A percentile compares a stretch with the other conserved stretches of the same genome.
These are phyloP conservation scores for Indri indri DNA, from an alignment of 2,113 vertebrate genomes.

Conservation along the genomic window DNA sequence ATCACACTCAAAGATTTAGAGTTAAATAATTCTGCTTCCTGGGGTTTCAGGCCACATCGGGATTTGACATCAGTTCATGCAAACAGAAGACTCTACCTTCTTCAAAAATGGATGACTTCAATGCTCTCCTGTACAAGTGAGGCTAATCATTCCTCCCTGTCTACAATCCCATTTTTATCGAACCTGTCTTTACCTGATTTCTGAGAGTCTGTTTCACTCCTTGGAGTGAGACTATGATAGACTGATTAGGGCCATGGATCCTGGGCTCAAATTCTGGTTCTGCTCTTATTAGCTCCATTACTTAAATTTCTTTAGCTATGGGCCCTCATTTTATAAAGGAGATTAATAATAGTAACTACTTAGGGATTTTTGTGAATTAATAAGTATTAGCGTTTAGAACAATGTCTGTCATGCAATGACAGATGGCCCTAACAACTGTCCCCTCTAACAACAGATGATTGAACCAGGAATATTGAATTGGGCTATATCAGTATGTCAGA, in stretches of 20 bases:
- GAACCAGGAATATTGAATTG: background rate
- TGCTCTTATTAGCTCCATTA: background rate
- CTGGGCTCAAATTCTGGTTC: background rate
- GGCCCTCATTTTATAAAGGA: background rate
- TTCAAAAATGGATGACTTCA: background rate
- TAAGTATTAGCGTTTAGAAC: background rate
- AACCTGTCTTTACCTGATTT: background rate
- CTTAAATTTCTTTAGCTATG: background rate
- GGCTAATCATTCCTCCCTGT: background rate
- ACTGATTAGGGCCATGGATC: background rate
- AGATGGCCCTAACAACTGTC: background rate
- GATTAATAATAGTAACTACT: background rate
- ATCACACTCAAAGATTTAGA: background rate
- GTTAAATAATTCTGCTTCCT: constrained; percentile 8
- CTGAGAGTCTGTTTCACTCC: background rate
- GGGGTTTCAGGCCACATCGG: background rate
- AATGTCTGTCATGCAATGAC: background rate
- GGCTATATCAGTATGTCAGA: background rate
- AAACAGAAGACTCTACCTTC: background rate
- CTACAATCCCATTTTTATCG: background rate
- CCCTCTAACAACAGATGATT: background rate
- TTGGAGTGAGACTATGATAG: background rate
- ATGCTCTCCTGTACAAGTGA: background rate
- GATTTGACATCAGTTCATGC: background rate
- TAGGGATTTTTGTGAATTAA: background rate